phyloP scores from a whole-genome alignment of 2,888 invertebrate species.

The Thymelicus lineola region DNA sequence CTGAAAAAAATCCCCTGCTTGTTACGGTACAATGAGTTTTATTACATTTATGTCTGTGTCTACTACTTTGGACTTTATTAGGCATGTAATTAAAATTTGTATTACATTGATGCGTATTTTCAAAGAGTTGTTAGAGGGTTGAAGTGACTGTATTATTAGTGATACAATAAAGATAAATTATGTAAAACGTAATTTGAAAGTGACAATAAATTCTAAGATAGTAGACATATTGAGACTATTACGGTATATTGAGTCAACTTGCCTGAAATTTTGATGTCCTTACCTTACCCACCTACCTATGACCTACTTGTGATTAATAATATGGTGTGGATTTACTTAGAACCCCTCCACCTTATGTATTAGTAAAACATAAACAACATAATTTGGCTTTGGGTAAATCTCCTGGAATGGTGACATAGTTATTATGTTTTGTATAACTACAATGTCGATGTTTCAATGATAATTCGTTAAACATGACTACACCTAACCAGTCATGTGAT shows the following conservation, averaged over 20 bases:
- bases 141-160: no score
- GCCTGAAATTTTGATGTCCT: no score
- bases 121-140: no score
- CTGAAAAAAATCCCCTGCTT: conserved; percentile 29
- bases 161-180: no score
- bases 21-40: neutral
- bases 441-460: neutral
- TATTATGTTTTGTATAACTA: neutral
- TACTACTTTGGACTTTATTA: conserved; percentile 18
- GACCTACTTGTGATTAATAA: conserved; percentile 25
- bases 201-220: no score
- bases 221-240: no score
- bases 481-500: no score
- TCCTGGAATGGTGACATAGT: neutral
- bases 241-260: no score
- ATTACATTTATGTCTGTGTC: neutral
- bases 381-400: neutral
- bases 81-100: neutral
- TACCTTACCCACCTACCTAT: no score
- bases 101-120: no score
- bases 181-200: no score
- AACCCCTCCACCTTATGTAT: neutral
- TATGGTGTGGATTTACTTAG: conserved; percentile 31
- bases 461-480: no score
- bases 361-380: conserved; percentile 3